Conservation (phyloP, 64 coral and sea anemone species). For the Pachyseris speciosa region DNA sequence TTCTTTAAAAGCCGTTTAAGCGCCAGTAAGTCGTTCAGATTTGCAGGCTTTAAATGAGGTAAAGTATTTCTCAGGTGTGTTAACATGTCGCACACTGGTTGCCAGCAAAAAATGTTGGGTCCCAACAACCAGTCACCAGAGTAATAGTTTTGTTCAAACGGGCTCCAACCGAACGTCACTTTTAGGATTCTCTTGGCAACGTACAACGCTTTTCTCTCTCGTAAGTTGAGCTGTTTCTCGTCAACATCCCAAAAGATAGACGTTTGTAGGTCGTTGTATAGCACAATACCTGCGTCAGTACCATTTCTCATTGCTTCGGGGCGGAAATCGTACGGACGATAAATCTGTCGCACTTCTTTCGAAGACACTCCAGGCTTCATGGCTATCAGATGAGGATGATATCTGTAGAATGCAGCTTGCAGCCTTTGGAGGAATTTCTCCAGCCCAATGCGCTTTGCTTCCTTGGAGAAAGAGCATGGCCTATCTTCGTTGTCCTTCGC, state of each 20-base stretch:
- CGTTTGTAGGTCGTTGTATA: neutral
- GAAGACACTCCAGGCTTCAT: neutral
- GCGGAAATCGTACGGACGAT: slow-evolving; percentile 8
- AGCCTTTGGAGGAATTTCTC: neutral
- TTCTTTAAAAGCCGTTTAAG: neutral
- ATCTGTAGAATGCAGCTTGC: neutral
- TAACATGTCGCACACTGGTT: neutral
- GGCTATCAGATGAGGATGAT: neutral
- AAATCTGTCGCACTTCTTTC: neutral
- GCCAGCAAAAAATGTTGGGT: slow-evolving; percentile 9
- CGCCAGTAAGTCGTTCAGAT: neutral
- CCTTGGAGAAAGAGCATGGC: neutral
- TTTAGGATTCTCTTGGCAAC: neutral
- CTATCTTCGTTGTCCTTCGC: neutral
- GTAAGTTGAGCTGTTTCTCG: neutral
- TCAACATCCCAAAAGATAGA: neutral
- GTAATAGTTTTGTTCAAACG: slow-evolving; percentile 1
- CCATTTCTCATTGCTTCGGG: neutral
- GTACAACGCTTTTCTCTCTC: slow-evolving; percentile 6
- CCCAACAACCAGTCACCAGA: neutral
- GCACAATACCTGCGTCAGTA: neutral
- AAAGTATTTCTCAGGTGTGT: neutral
- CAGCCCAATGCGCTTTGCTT: neutral
- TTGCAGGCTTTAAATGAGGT: neutral
- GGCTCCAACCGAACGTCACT: slow-evolving; percentile 2